Conservation (phyloP, 2,888 invertebrate genomes). For the Amphipoea lucens region DNA sequence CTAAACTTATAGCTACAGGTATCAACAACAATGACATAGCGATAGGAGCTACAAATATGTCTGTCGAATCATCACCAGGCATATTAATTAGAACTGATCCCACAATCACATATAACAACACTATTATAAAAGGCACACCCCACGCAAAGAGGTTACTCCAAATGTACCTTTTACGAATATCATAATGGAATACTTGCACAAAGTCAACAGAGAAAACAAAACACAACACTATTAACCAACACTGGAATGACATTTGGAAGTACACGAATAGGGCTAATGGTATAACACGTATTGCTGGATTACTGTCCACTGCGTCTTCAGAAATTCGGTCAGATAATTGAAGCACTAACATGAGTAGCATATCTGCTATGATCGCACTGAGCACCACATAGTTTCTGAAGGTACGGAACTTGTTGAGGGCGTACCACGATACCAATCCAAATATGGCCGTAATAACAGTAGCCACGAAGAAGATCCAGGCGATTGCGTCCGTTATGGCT, state of each 20-base stretch:
- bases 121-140: constrained; percentile 24
- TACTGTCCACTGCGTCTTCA: not conserved
- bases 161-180: constrained; percentile 25
- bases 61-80: constrained; percentile 15
- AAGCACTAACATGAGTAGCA: constrained; percentile 1
- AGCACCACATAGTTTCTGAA: constrained; percentile 42
- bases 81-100: constrained; percentile 25
- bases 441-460: not conserved
- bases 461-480: constrained; percentile 33
- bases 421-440: constrained; percentile 30
- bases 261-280: constrained; percentile 5
- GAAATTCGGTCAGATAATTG: constrained; percentile 11
- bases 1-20: constrained; percentile 46
- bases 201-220: constrained; percentile 46
- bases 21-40: constrained; percentile 19
- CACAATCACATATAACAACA: constrained; percentile 31
- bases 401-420: constrained; percentile 38
- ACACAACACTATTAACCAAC: constrained; percentile 46
- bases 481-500: not conserved
- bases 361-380: constrained; percentile 25
- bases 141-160: constrained; percentile 35
- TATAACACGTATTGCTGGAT: constrained; percentile 4
- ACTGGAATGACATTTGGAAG: constrained; percentile 28
- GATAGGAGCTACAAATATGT: constrained; percentile 19
- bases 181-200: constrained; percentile 33